A percentile compares a stretch with the other conserved stretches of the same genome.
Conservation (phyloP, 1,140 invertebrate genomes). For the Camponotus vicinus region DNA sequence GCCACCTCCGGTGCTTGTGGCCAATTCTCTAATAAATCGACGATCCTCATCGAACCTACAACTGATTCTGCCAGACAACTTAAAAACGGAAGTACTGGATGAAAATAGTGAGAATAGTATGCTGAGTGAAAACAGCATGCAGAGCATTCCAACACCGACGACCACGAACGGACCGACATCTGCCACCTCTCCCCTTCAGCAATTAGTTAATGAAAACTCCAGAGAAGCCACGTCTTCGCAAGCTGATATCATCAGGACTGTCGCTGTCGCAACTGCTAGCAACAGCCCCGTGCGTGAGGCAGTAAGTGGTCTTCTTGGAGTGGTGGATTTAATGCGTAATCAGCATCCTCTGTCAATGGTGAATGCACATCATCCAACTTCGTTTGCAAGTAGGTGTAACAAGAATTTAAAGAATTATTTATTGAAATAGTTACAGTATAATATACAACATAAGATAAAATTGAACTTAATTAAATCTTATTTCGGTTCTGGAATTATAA, state of each 20-base stretch:
- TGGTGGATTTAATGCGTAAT: constrained; percentile 83
- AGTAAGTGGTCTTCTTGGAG: constrained; percentile 77
- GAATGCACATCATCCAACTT: constrained; percentile 76
- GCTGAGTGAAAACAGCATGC: constrained; percentile 85
- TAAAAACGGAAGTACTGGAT: constrained; percentile 91
- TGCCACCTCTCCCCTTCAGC: constrained; percentile 80
- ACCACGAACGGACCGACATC: constrained; percentile 63
- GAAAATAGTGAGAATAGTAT: constrained; percentile 89
- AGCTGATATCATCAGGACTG: constrained; percentile 75
- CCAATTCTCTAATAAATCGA: constrained; percentile 79
- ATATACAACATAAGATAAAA: too few species aligned
- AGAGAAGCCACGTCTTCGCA: constrained; percentile 74
- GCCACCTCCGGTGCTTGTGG: constrained; percentile 81
- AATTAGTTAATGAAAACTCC: constrained; percentile 81
- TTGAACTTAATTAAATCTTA: neutral
- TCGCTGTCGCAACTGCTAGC: constrained; percentile 66
- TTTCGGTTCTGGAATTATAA: neutral
- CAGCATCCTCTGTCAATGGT: constrained; percentile 79
- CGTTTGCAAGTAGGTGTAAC: constrained; percentile 66
- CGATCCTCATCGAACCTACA: constrained; percentile 83
- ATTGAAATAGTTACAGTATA: neutral
- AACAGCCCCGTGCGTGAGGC: constrained; percentile 80
- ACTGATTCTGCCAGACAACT: constrained; percentile 83
- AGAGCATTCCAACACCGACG: constrained; percentile 78
- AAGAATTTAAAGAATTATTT: neutral